Percentiles rank a stretch among this genome's conserved stretches.
These are phyloP conservation scores for Poeciliopsis infans DNA, from an alignment of 2,797 vertebrate genomes.

Conservation along the genomic window DNA sequence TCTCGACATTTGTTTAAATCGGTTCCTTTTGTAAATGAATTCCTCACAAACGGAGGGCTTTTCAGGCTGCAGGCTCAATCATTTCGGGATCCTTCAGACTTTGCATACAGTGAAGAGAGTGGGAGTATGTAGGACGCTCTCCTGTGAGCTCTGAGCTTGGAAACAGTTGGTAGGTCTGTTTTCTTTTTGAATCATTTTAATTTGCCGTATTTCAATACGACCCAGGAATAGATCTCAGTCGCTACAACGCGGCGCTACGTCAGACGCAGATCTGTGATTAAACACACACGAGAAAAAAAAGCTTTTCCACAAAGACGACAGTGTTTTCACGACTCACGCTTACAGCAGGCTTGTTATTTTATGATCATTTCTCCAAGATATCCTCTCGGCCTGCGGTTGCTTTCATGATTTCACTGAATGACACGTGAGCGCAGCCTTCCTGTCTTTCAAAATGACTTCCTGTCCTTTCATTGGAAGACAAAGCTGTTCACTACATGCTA, in stretches of 20 bases:
- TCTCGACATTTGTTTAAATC: background rate
- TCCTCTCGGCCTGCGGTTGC: background rate
- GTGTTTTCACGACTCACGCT: background rate
- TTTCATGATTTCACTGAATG: conserved; percentile 10
- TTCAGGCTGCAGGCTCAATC: conserved; percentile 16
- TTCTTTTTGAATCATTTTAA: conserved; percentile 19
- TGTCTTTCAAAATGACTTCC: conserved; percentile 7
- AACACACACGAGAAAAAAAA: background rate
- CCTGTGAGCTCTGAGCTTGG: conserved; percentile 30
- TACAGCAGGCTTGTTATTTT: background rate
- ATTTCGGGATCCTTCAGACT: conserved; percentile 42
- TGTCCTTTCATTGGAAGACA: conserved; percentile 9
- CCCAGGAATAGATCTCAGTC: background rate
- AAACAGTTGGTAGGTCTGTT: conserved; percentile 46
- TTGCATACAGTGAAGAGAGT: conserved; percentile 58
- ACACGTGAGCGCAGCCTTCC: background rate
- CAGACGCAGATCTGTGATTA: background rate
- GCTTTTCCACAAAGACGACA: background rate
- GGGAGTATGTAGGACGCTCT: conserved; percentile 24
- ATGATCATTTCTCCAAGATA: conserved; percentile 2
- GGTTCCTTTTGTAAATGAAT: background rate
- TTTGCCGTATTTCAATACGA: background rate
- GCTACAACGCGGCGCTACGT: background rate
- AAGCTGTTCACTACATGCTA: background rate
- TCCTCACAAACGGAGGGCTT: conserved; percentile 8